Evolutionary conservation across 2,888 invertebrate species (phyloP).

Genomic region (Eulithis prunata): DNA sequence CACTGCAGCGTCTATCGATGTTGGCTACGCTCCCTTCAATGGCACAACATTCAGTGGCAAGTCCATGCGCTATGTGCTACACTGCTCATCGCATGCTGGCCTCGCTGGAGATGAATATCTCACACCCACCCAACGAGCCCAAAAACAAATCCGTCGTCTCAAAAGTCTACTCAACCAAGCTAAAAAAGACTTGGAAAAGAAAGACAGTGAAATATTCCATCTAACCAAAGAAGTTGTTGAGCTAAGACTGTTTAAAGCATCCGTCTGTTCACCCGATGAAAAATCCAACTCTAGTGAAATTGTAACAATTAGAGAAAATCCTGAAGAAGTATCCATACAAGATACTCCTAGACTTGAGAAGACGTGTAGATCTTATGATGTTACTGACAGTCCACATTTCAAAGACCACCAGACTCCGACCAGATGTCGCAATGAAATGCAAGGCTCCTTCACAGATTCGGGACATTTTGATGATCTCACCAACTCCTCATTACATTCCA

Average conservation of each 20-base stretch:
- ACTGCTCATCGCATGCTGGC: conserved; percentile 92
- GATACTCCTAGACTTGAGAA: conserved; percentile 72
- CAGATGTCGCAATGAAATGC: conserved; percentile 85
- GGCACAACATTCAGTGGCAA: conserved; percentile 89
- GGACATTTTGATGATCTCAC: conserved; percentile 94
- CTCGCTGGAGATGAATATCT: conserved; percentile 92
- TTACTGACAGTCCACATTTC: conserved; percentile 77
- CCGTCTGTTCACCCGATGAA: conserved; percentile 91
- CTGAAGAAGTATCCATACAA: conserved; percentile 68
- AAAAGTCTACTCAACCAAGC: conserved; percentile 89
- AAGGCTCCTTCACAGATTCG: conserved; percentile 92
- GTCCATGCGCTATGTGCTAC: conserved; percentile 91
- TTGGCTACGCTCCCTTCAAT: conserved; percentile 91
- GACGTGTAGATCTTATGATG: conserved; percentile 72
- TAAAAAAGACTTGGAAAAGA: conserved; percentile 90
- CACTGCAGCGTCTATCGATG: conserved; percentile 92
- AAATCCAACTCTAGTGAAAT: conserved; percentile 91
- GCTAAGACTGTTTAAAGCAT: conserved; percentile 90
- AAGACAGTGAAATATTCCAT: conserved; percentile 91
- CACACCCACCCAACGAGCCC: conserved; percentile 94
- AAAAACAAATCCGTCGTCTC: conserved; percentile 90
- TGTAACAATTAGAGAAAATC: conserved; percentile 89
- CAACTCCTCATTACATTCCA: conserved; percentile 90
- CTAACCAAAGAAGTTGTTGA: conserved; percentile 92
- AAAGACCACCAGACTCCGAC: conserved; percentile 76